Conservation (phyloP, 1,140 invertebrate genomes). For the Trichonephila inaurata region DNA sequence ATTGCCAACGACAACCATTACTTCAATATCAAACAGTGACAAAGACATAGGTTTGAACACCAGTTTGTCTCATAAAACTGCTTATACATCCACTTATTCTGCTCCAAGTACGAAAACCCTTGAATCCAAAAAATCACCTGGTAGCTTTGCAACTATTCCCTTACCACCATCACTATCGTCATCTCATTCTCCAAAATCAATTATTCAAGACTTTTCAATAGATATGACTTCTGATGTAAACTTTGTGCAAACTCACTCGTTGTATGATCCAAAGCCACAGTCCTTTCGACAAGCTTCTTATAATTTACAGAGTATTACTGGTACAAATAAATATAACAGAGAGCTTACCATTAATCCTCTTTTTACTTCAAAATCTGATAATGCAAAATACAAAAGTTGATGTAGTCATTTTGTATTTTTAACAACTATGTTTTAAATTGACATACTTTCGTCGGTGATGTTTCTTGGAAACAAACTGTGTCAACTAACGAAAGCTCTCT, state of each 20-base stretch:
- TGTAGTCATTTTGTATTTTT: conserved; percentile 24
- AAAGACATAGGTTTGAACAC: not conserved
- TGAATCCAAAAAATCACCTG: conserved; percentile 16
- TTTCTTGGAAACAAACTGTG: not conserved
- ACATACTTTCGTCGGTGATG: not conserved
- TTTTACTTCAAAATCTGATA: conserved; percentile 8
- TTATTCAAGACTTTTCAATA: conserved; percentile 41
- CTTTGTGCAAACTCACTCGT: not conserved
- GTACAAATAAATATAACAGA: conserved; percentile 57
- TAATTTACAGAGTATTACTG: conserved; percentile 43
- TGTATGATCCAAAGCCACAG: not conserved
- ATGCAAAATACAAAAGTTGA: conserved; percentile 45
- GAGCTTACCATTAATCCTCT: conserved; percentile 67
- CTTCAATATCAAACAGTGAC: not conserved
- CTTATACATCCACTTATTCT: conserved; percentile 32
- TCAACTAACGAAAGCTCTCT: not conserved
- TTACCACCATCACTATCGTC: conserved; percentile 65
- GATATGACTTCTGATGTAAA: conserved; percentile 45
- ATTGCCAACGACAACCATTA: not conserved
- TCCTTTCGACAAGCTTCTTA: not conserved
- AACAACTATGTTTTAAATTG: not conserved
- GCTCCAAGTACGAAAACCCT: not conserved
- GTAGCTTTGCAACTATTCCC: conserved; percentile 55
- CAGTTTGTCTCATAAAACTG: not conserved
- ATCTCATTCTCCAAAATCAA: conserved; percentile 44